A percentile compares a stretch with the other conserved stretches of the same genome.
Evolutionary conservation across 2,888 invertebrate species (phyloP).

Genomic region (Heliconius ethilla): DNA sequence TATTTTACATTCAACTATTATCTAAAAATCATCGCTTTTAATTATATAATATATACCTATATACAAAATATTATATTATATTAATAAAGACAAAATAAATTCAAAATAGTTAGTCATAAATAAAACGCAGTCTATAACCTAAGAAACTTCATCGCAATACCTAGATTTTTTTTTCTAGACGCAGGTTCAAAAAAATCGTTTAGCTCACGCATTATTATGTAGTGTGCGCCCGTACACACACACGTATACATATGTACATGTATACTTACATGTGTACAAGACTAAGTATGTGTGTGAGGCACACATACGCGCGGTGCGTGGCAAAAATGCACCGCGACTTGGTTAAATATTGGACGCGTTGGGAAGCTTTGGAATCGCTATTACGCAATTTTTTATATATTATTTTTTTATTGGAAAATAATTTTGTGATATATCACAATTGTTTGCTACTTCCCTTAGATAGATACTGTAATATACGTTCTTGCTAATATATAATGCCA

Average conservation of each 20-base stretch:
- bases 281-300: constrained; percentile 67
- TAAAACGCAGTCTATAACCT: not conserved
- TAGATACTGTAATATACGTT: too few relatives aligned
- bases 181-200: constrained; percentile 44
- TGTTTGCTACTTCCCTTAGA: too few relatives aligned
- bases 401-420: not conserved
- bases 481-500: too few relatives aligned
- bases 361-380: constrained; percentile 53
- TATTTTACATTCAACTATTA: too few relatives aligned
- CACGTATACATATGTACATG: constrained; percentile 50
- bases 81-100: not conserved
- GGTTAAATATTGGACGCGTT: constrained; percentile 75
- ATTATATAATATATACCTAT: too few relatives aligned
- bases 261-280: constrained; percentile 26
- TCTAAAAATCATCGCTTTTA: too few relatives aligned
- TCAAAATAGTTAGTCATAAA: not conserved
- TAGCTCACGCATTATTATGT: constrained; percentile 45
- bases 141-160: not conserved
- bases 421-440: not conserved
- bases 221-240: constrained; percentile 39
- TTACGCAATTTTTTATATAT: not conserved
- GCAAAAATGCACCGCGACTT: constrained; percentile 81
- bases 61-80: too few relatives aligned
- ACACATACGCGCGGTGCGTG: constrained; percentile 63
- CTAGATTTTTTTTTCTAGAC: constrained; percentile 40